Conservation (phyloP, 2,888 invertebrate species). For the Netelia inedita region DNA sequence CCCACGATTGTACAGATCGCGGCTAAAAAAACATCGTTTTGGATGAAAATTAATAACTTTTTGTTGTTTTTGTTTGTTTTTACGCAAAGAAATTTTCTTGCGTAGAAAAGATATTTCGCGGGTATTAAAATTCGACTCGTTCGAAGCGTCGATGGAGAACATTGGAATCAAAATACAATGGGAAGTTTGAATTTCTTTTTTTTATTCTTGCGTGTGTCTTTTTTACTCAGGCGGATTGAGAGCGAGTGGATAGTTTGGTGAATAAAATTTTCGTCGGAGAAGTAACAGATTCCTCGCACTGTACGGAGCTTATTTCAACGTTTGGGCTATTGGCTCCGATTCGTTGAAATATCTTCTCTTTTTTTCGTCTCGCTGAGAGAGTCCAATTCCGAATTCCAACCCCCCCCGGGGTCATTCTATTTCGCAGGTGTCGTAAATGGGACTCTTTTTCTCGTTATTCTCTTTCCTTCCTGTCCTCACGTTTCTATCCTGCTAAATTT, state of each 20-base stretch:
- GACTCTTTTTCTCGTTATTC: conserved; percentile 25
- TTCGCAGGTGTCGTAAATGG: conserved; percentile 68
- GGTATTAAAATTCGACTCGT: too few relatives aligned
- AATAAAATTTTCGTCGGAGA: conserved; percentile 47
- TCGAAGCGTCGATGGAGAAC: too few relatives aligned
- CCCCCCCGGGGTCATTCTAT: conserved; percentile 50
- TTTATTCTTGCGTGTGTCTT: too few relatives aligned
- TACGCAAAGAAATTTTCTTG: too few relatives aligned
- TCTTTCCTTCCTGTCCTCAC: conserved; percentile 2
- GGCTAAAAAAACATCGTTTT: neutral
- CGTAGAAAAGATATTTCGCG: too few relatives aligned
- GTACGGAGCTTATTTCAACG: conserved; percentile 41
- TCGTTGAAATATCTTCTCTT: conserved; percentile 28
- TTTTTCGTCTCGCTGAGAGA: conserved; percentile 32
- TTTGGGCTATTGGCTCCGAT: conserved; percentile 39
- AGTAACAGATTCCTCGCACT: conserved; percentile 39
- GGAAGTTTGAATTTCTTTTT: too few relatives aligned
- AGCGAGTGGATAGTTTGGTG: too few relatives aligned
- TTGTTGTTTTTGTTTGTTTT: neutral
- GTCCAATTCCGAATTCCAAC: conserved; percentile 65
- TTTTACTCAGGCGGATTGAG: too few relatives aligned
- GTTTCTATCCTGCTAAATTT: conserved; percentile 7
- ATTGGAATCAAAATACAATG: too few relatives aligned
- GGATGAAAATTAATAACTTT: neutral
- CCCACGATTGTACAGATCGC: too few relatives aligned